Percentiles rank a stretch among this genome's conserved stretches.
Evolutionary conservation across 2,797 vertebrate species (phyloP).

Genomic region (Spinus pinus): DNA sequence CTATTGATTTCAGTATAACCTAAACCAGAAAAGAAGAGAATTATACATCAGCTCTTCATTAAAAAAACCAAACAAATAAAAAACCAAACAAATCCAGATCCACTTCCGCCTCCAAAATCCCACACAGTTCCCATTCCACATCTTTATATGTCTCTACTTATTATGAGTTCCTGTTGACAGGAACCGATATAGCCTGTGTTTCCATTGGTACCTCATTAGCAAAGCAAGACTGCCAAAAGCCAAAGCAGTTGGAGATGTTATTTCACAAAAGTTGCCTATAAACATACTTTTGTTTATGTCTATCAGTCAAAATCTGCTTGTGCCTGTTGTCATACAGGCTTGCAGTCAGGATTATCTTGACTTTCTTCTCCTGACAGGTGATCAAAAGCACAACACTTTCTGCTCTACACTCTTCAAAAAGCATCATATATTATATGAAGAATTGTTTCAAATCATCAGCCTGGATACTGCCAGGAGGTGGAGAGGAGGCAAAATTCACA

Average conservation of each 20-base stretch:
- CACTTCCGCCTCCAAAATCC: neutral
- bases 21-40: neutral
- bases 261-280: conserved; percentile 10
- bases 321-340: neutral
- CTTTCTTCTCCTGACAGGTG: neutral
- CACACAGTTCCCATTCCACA: conserved; percentile 1
- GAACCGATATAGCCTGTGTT: conserved; percentile 27
- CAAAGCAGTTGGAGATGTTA: neutral
- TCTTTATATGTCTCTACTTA: conserved; percentile 1
- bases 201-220: conserved; percentile 25
- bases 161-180: neutral
- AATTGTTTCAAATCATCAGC: neutral
- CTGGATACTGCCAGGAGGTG: neutral
- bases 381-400: neutral
- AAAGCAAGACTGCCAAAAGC: conserved; percentile 18
- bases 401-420: neutral
- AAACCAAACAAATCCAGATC: neutral
- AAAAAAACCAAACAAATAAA: neutral
- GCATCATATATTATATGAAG: neutral
- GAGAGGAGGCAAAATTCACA: neutral
- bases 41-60: conserved; percentile 24
- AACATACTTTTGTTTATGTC: neutral
- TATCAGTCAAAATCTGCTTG: neutral
- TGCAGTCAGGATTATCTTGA: neutral
- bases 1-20: conserved; percentile 1